These are phyloP conservation scores for Drosophila prostipennis DNA, from an alignment of 2,888 invertebrate genomes.

Conservation along the genomic window DNA sequence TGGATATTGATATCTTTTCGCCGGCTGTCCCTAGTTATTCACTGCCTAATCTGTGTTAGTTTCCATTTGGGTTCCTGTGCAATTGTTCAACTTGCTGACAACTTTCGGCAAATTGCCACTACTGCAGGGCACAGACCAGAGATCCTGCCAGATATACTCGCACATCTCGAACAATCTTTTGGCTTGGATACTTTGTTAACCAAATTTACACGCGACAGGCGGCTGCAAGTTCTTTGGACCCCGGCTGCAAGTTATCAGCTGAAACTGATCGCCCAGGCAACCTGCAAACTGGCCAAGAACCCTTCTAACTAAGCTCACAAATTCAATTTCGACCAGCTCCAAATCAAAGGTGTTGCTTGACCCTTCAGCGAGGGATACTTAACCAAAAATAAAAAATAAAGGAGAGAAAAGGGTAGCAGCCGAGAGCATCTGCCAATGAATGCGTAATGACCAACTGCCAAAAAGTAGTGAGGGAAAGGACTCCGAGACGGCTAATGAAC, in stretches of 20 bases:
- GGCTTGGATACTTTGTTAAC: constrained; percentile 37
- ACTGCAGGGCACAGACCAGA: background rate
- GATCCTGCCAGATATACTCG: constrained; percentile 14
- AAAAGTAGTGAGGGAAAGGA: constrained; percentile 64
- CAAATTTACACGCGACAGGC: constrained; percentile 47
- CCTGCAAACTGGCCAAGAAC: constrained; percentile 44
- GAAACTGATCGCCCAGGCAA: constrained; percentile 36
- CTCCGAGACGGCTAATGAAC: constrained; percentile 66
- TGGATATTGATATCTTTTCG: constrained; percentile 57
- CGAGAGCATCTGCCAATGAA: constrained; percentile 80
- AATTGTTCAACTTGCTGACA: constrained; percentile 34
- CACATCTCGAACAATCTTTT: constrained; percentile 25
- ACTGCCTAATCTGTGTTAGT: constrained; percentile 38
- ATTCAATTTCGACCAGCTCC: constrained; percentile 69
- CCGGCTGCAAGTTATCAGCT: constrained; percentile 39
- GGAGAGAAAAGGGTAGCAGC: constrained; percentile 21
- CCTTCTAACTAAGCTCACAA: constrained; percentile 47
- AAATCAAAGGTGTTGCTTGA: constrained; percentile 82
- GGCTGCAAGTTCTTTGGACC: constrained; percentile 55
- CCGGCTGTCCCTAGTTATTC: constrained; percentile 36
- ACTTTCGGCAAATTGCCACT: constrained; percentile 31
- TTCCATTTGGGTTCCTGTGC: constrained; percentile 42
- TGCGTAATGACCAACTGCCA: constrained; percentile 82
- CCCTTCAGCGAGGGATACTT: constrained; percentile 66
- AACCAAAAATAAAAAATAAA: constrained; percentile 20